phyloP scores from a whole-genome alignment of 2,888 invertebrate species.

The Eupithecia insigniata region DNA sequence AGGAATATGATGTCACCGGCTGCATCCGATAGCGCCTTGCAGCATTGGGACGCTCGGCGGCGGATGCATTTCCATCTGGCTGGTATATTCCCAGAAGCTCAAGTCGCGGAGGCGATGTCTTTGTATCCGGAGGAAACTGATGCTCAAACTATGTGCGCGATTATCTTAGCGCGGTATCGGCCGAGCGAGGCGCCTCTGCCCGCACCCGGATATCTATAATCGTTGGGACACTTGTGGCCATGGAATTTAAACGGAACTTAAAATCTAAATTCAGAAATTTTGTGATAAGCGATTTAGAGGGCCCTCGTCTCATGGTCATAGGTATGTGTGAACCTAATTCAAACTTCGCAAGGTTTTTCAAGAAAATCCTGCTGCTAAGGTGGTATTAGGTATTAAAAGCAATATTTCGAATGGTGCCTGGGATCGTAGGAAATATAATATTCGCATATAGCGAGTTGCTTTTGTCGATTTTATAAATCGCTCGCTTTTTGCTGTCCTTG shows the following conservation, averaged over 20 bases:
- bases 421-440: constrained; percentile 29
- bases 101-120: constrained; percentile 95
- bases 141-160: constrained; percentile 94
- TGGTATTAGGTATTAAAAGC: constrained; percentile 19
- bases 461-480: constrained; percentile 43
- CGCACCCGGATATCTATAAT: constrained; percentile 39
- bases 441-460: constrained; percentile 34
- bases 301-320: constrained; percentile 7
- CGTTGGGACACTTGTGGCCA: not conserved
- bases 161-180: constrained; percentile 90
- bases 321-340: constrained; percentile 36
- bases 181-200: constrained; percentile 65
- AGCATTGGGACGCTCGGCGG: constrained; percentile 87
- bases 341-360: constrained; percentile 67
- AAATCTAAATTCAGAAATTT: not conserved
- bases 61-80: constrained; percentile 94
- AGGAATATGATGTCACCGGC: constrained; percentile 67
- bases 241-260: constrained; percentile 8
- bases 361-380: constrained; percentile 66
- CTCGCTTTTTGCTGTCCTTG: constrained; percentile 33
- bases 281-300: constrained; percentile 2
- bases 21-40: constrained; percentile 77
- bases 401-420: constrained; percentile 25
- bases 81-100: constrained; percentile 95
- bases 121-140: constrained; percentile 95